Percentiles rank a stretch among this genome's conserved stretches.
Conservation (phyloP, 2,113 vertebrate genomes). For the rabbit (Oryctolagus cuniculus) region DNA sequence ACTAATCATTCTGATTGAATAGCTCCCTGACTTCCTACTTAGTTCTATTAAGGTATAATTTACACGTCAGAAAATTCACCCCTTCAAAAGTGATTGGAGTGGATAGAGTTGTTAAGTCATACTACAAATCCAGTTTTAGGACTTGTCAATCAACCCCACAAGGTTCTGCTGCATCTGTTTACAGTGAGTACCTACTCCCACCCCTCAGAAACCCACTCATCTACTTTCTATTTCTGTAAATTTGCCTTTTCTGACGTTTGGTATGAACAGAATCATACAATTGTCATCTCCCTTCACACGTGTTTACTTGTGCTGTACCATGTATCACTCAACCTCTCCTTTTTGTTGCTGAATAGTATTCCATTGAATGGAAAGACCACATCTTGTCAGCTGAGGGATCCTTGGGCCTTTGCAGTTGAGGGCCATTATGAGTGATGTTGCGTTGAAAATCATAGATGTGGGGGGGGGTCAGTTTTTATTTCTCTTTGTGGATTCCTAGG, state of each 20-base stretch:
- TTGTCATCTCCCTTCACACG: not conserved
- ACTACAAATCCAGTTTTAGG: conserved; percentile 12
- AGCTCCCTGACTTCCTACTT: not conserved
- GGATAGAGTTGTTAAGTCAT: not conserved
- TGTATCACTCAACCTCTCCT: not conserved
- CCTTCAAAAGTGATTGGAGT: not conserved
- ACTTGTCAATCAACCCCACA: not conserved
- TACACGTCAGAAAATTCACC: not conserved
- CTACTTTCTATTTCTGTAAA: not conserved
- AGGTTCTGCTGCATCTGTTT: not conserved
- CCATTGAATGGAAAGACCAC: not conserved
- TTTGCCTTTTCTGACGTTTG: conserved; percentile 13
- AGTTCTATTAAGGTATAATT: conserved; percentile 6
- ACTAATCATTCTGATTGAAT: not conserved
- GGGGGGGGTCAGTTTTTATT: not conserved
- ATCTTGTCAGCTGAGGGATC: not conserved
- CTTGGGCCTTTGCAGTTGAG: not conserved
- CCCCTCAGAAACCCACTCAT: not conserved
- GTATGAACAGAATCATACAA: not conserved
- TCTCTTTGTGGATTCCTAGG: not conserved
- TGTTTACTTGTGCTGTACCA: not conserved
- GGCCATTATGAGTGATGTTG: not conserved
- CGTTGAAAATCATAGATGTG: not conserved
- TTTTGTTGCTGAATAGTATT: conserved; percentile 11
- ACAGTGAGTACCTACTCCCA: not conserved